Conservation (phyloP, 2,113 vertebrate species). For the Holacanthus passer region DNA sequence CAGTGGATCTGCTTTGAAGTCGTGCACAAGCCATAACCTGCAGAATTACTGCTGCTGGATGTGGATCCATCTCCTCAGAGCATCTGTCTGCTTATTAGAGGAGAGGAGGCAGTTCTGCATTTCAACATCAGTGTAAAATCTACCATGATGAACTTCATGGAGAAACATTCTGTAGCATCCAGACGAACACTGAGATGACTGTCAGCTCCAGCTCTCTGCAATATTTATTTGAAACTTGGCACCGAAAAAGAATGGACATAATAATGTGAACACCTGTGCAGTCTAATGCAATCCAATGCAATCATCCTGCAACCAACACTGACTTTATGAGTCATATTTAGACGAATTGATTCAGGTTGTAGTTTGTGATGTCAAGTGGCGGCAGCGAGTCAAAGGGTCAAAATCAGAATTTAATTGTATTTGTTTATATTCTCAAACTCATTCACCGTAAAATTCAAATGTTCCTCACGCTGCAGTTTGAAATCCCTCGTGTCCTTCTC, state of each 20-base stretch:
- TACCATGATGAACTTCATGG: background rate
- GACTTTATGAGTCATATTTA: background rate
- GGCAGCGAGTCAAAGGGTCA: too few relatives aligned
- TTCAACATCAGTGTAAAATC: background rate
- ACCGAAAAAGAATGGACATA: background rate
- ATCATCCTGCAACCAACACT: background rate
- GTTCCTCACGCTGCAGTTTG: too few relatives aligned
- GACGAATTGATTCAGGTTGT: conserved; percentile 4
- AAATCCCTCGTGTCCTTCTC: background rate
- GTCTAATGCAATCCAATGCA: conserved; percentile 25
- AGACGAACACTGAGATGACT: background rate
- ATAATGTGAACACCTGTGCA: background rate
- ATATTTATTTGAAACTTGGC: conserved; percentile 7
- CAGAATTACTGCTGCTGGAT: conserved; percentile 38
- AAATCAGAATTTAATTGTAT: too few relatives aligned
- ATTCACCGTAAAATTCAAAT: background rate
- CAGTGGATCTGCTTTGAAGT: conserved; percentile 49
- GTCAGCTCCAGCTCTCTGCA: background rate
- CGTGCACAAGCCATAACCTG: conserved; percentile 14
- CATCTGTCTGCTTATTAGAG: background rate
- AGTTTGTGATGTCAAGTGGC: background rate
- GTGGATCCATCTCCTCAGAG: background rate
- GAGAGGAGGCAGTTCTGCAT: background rate
- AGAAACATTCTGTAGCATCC: background rate
- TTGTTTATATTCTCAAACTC: background rate